Evolutionary conservation across 2,113 vertebrate genomes (phyloP), one percentile per base, ranked within the genome.

Genomic region (Notarius quadriscutis): DNA sequence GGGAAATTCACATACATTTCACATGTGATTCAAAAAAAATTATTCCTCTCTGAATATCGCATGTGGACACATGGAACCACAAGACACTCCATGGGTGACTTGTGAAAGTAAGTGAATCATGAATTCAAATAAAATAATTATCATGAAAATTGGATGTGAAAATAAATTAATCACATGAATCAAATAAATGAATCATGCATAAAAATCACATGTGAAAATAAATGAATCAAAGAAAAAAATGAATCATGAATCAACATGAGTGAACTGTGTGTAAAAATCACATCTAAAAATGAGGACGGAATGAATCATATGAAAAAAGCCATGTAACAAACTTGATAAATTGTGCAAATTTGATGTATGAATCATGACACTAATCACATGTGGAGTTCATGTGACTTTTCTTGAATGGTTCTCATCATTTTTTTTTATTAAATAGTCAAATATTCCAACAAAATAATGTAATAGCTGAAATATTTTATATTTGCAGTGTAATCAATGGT

Each of bases 401-500:
- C 25, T 7, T 79, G 17, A 55, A n/a, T 25, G 25, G 6, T 17
- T 55, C 0, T n/a, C 69, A 48, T 48, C 71, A 48, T 74, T 22
- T 50, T 72, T 72, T 30, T 72, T 74, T 18, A 15, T 14, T 5
- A 78, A 53, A n/a, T 22, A 10, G 2, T 22, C 1, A 41, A 74
- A 20, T 53, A 80, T 74, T 48, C 22, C 10, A 34, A 27, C 6
- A 7, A 17, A 27, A 55, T 55, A 30, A 27, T 58, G 1, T 60
- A 12, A 22, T 1, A 41, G 27, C 27, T 14, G 1, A 41, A 6
- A 60, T 41, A 41, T 41, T 71, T 83, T 53, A 34, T 20, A n/a
- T 84, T 63, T 57, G 20, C 71, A 79, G 69, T 82, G 55, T 82
- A 53, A 72, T 20, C 67, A 65, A 30, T 62, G 58, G 50, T 83